Conservation (phyloP, 35 echinoderm and acorn worm species). For the Heliocidaris tuberculata region DNA sequence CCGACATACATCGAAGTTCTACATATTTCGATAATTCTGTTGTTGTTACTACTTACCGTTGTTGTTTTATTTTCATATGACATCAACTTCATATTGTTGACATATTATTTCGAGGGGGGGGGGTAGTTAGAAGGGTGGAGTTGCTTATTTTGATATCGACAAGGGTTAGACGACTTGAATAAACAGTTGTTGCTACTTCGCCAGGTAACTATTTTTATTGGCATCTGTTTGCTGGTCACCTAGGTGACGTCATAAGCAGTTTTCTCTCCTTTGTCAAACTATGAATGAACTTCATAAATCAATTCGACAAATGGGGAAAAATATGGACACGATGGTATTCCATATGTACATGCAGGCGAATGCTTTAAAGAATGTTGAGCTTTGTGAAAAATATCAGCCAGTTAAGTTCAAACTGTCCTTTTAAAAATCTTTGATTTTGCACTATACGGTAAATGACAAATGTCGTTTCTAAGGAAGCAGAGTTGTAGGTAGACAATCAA, state of each 20-base stretch:
- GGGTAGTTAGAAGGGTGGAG: background rate
- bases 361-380: too few species aligned
- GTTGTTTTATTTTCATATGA: background rate
- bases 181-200: background rate
- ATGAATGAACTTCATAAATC: background rate
- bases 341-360: too few species aligned
- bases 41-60: background rate
- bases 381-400: too few species aligned
- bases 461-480: too few species aligned
- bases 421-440: too few species aligned
- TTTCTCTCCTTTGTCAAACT: background rate
- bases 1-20: background rate
- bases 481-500: too few species aligned
- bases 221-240: background rate
- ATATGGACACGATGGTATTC: too few species aligned
- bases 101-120: background rate
- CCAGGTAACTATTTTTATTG: slow-evolving; percentile 2
- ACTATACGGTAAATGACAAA: too few species aligned
- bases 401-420: too few species aligned
- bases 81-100: background rate
- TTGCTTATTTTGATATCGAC: background rate
- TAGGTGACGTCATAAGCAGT: background rate
- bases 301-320: background rate
- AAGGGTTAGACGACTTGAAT: background rate
- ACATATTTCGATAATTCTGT: slow-evolving; percentile 6